Evolutionary conservation across 2,797 vertebrate species (phyloP).

Genomic region (Chelon auratus): DNA sequence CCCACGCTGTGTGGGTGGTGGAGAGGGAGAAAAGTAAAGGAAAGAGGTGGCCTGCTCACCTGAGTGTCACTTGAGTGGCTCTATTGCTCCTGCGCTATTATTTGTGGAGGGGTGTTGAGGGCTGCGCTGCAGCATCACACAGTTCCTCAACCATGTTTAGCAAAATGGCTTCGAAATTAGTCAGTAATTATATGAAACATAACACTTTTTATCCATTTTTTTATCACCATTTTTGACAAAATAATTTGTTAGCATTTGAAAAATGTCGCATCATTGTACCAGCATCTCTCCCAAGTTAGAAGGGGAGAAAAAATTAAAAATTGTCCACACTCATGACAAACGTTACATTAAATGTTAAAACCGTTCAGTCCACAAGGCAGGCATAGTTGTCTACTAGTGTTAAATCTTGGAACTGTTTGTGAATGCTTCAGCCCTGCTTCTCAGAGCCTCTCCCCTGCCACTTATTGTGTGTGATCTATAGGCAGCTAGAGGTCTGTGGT

Average conservation of each 20-base stretch:
- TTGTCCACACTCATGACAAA: not conserved
- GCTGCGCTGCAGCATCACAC: constrained; percentile 90
- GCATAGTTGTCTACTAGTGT: constrained; percentile 25
- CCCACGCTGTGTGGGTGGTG: constrained; percentile 40
- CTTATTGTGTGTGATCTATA: constrained; percentile 97
- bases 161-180: constrained; percentile 12
- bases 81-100: constrained; percentile 98
- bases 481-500: constrained; percentile 94
- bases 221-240: too few relatives aligned
- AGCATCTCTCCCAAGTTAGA: not conserved
- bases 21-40: constrained; percentile 46
- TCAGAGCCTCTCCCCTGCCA: constrained; percentile 91
- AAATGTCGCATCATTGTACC: not conserved
- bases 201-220: not conserved
- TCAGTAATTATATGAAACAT: not conserved
- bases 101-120: constrained; percentile 92
- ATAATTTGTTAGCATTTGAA: constrained; percentile 16
- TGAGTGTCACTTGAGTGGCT: constrained; percentile 66
- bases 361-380: constrained; percentile 3
- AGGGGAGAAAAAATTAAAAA: not conserved
- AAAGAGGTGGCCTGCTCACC: constrained; percentile 79
- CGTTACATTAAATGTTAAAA: not conserved
- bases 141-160: constrained; percentile 72
- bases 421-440: constrained; percentile 79
- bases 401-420: constrained; percentile 45